Evolutionary conservation across 2,888 invertebrate species (phyloP).

Genomic region (Acrobasis repandana): DNA sequence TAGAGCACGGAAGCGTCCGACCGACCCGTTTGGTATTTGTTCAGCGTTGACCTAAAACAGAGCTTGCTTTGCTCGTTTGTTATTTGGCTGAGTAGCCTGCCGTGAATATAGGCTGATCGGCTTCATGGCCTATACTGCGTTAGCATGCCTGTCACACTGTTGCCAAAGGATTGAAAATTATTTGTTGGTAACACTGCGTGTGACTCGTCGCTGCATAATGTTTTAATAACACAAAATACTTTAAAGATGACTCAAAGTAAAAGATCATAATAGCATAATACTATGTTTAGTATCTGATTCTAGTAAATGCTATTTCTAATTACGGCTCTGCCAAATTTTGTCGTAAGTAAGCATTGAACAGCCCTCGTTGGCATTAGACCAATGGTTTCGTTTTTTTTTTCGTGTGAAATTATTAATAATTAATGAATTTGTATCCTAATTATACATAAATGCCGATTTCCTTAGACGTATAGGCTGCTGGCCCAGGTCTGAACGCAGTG

Average conservation of each 20-base stretch:
- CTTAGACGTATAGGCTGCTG: too few species aligned
- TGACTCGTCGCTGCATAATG: neutral
- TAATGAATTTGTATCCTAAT: neutral
- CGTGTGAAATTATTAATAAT: neutral
- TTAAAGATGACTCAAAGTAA: neutral
- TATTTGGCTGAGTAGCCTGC: constrained; percentile 66
- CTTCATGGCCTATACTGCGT: constrained; percentile 36
- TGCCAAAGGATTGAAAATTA: neutral
- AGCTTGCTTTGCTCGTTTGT: constrained; percentile 80
- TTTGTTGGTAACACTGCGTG: neutral
- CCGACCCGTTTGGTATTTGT: constrained; percentile 83
- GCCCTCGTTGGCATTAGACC: constrained; percentile 4
- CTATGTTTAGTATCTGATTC: constrained; percentile 7
- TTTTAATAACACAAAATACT: neutral
- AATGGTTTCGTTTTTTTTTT: constrained; percentile 4
- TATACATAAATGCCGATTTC: too few species aligned
- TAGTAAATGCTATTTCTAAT: too few species aligned
- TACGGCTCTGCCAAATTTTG: constrained; percentile 11
- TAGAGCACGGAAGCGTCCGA: constrained; percentile 80
- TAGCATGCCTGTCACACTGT: neutral
- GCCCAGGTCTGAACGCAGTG: too few species aligned
- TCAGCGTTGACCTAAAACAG: constrained; percentile 83
- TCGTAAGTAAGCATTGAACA: neutral
- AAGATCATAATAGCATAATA: neutral
- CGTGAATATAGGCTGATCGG: constrained; percentile 44